Base-by-base conservation (phyloP, 2,113 vertebrate species). In the Dolichallabes microphthalmus region DNA sequence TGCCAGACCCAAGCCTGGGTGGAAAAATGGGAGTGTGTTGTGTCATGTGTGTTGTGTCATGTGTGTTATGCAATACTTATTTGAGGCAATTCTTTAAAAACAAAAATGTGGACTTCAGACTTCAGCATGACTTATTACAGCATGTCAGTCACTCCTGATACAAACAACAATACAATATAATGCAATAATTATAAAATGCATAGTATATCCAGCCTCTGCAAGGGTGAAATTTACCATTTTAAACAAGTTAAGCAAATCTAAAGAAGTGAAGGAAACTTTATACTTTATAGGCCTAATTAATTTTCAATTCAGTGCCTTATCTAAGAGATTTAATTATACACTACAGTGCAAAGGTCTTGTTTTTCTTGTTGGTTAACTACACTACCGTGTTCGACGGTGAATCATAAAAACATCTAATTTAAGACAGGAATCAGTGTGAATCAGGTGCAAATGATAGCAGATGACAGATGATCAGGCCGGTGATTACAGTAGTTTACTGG, bases 41-140 rank as follows among this genome's bases (percentile, higher is more conserved):
- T 45, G 45, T 6, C 45, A 45, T 45, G 45, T 45, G 45, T 8
- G n/a, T n/a, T n/a, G n/a, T n/a, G n/a, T n/a, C n/a, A n/a, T 6
- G 7, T 39, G 39, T 39, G 39, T 39, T 45, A 45, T 7, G 45
- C 45, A 45, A 45, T 45, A 0, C 45, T 89, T 94, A 82, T 93
- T 93, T 86, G 93, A 91, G 60, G 92, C 80, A 2, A 83, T 82
- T 6, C 88, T 91, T 45, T 90, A 80, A 45, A 82, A 86, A 60
- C 82, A 89, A 86, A 60, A 82, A 89, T 0, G 80, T n/a, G n/a
- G n/a, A n/a, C n/a, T n/a, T n/a, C n/a, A n/a, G 84, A 7, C 90
- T 85, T 7, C 89, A 89, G 8, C 89, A 86, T 57, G 89, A 93
- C 58, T 94, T 86, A 79, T 88, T 94, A 82, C 90, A 90, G 75